Evolutionary conservation across 2,113 vertebrate genomes (phyloP), one percentile per base, ranked within the genome.

Genomic region (Nansenia antarctica): DNA sequence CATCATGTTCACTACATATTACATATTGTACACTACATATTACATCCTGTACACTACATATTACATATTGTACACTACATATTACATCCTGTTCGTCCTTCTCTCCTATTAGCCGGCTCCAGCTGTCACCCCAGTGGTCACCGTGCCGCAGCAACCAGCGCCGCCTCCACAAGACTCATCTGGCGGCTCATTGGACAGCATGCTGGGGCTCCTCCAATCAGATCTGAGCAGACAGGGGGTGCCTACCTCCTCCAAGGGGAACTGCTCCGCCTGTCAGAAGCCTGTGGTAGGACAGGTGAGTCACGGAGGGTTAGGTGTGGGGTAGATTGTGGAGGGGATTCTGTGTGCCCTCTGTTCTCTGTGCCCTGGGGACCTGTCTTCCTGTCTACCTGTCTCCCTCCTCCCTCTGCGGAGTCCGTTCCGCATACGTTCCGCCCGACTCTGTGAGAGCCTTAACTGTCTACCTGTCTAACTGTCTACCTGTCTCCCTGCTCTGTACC

Each of bases 161-260:
- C 15, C 83, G 1, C 82, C 86, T 3, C 73, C 89, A 1, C 90
- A 77, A 69, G 32, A 85, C 57, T 9, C 78, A 8, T 24, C 78
- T 3, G 87, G 92, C 0, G 91, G 94, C 73, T 95, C 93, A 14
- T 73, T 97, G 76, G 96, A 97, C 87, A 95, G 93, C 68, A 97
- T 97, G 96, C 84, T 97, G 77, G 96, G 95, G 9, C 92, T 95
- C 82, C 94, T 97, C 35, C 95, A 97, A 68, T 96, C 94, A 0
- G 95, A 96, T 75, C 90, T 97, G 70, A 95, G 86, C 79, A 91
- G 94, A 78, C 95, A 95, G 58, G 96, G 96, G 0, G 93, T 97
- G 45, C 91, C 94, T 62, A 96, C 94, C 0, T 93, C 93, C 42
- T 92, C 93, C 35, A 97, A 97, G 74, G 96, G 96, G 5, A 93